These are phyloP conservation scores for Menidia beryllina DNA, from an alignment of 2,113 vertebrate species.

Conservation along the genomic window DNA sequence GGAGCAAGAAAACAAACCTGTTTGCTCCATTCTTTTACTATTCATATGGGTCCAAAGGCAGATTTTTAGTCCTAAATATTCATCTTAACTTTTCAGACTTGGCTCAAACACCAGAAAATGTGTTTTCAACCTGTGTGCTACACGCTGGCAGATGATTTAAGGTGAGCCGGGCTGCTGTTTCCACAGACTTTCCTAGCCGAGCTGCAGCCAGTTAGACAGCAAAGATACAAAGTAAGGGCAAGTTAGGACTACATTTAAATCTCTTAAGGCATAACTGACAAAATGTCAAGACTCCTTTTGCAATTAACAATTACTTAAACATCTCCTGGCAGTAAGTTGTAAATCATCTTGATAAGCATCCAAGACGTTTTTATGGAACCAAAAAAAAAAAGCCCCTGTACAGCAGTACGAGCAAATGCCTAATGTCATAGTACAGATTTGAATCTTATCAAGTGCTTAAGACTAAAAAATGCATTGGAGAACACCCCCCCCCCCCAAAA, in stretches of 20 bases:
- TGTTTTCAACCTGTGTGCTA: conserved; percentile 42
- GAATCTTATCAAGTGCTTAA: neutral
- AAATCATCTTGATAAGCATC: conserved; percentile 33
- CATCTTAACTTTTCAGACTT: conserved; percentile 42
- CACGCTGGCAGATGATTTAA: conserved; percentile 48
- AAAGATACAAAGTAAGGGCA: conserved; percentile 26
- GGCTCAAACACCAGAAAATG: conserved; percentile 41
- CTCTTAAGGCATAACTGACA: conserved; percentile 58
- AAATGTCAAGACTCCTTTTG: conserved; percentile 11
- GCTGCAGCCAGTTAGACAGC: conserved; percentile 28
- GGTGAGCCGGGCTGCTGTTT: conserved; percentile 41
- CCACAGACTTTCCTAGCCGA: conserved; percentile 31
- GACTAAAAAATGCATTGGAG: neutral
- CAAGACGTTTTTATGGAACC: neutral
- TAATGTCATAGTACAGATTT: neutral
- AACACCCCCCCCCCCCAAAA: neutral
- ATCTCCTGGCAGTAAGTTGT: conserved; percentile 5
- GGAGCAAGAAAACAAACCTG: conserved; percentile 16
- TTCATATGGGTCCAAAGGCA: conserved; percentile 19
- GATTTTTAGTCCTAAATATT: conserved; percentile 17
- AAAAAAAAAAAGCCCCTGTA: neutral
- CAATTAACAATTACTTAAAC: conserved; percentile 31
- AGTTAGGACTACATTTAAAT: conserved; percentile 50
- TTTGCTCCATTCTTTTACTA: conserved; percentile 22
- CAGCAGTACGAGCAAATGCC: too few species aligned